Base-by-base conservation (phyloP, 2,113 vertebrate species). In the Melanerpes aurifrons region DNA sequence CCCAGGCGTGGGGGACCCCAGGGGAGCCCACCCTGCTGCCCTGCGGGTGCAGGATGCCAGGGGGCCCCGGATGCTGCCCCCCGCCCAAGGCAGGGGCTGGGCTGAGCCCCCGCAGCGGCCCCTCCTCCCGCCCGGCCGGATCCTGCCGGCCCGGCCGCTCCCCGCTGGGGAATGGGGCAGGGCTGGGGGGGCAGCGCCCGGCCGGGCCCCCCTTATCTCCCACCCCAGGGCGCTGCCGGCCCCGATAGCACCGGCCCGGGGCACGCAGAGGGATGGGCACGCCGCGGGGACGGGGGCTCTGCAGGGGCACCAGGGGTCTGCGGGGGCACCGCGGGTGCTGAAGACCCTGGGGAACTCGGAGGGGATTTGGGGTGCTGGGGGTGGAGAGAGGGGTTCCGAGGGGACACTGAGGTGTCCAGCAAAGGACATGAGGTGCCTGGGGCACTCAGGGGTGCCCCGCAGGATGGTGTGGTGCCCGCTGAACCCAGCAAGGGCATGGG, bases 91-190 rank as follows among this genome's bases (percentile, higher is more conserved):
- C 43, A 67, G 64, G 40, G 40, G 40, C 6, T 45, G 40, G 64
- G 40, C 75, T 14, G 26, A 45, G 45, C 17, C 59, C 45, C 81
- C 12, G 19, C 35, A 2, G 6, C 61, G 12, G 82, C 82, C 62
- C 82, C 76, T 56, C 10, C 57, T 32, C 43, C 76, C 11, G 4
- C 71, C 64, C 32, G 3, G 24, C 8, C 22, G 29, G 76, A 67
- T 86, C 84, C 87, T 15, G 91, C 56, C 26, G 70, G 93, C 61
- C 81, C 81, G 31, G 92, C 92, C 94, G 92, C 94, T 84, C 94
- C 94, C 92, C 89, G 26, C 94, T 25, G 89, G 94, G 92, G 94
- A 92, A 93, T 95, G 94, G 92, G 94, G 94, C 89, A 92, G 94
- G 94, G 94, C 86, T 57, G 86, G 91, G 90, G 54, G 54, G 94